Conservation (phyloP, 2,113 vertebrate species). For the Condylura cristata region DNA sequence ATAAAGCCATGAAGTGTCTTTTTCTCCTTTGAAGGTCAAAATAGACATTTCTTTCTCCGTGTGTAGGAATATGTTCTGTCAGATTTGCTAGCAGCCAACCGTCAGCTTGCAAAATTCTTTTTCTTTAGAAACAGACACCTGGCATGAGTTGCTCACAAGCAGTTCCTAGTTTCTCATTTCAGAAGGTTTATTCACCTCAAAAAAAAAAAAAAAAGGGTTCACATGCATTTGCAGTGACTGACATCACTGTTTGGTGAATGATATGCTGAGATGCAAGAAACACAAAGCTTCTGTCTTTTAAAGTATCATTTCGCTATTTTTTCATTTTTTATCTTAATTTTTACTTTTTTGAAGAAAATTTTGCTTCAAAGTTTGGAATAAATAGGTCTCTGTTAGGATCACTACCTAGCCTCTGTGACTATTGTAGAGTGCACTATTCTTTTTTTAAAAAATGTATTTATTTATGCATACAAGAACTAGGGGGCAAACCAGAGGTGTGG, state of each 20-base stretch:
- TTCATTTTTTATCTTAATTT: conserved; percentile 10
- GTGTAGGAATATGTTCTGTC: not conserved
- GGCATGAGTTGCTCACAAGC: not conserved
- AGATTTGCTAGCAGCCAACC: not conserved
- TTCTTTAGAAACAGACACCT: not conserved
- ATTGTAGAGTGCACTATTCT: not conserved
- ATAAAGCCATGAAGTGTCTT: not conserved
- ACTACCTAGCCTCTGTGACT: not conserved
- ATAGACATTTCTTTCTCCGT: not conserved
- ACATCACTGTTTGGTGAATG: not conserved
- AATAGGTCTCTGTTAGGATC: conserved; percentile 30
- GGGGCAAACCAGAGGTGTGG: no score
- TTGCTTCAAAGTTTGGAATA: conserved; percentile 22
- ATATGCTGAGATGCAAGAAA: not conserved
- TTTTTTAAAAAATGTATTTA: no score
- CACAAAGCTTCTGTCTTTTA: not conserved
- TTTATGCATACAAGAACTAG: no score
- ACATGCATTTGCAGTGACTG: not conserved
- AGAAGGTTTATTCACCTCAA: not conserved
- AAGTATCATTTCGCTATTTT: not conserved
- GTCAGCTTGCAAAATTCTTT: not conserved
- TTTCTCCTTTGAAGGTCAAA: not conserved
- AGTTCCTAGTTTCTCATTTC: not conserved
- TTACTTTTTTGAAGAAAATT: not conserved
- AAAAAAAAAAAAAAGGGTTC: not conserved